A percentile compares a stretch with the other conserved stretches of the same genome.
phyloP scores from a whole-genome alignment of 1,140 invertebrate genomes.

The Lerema accius region DNA sequence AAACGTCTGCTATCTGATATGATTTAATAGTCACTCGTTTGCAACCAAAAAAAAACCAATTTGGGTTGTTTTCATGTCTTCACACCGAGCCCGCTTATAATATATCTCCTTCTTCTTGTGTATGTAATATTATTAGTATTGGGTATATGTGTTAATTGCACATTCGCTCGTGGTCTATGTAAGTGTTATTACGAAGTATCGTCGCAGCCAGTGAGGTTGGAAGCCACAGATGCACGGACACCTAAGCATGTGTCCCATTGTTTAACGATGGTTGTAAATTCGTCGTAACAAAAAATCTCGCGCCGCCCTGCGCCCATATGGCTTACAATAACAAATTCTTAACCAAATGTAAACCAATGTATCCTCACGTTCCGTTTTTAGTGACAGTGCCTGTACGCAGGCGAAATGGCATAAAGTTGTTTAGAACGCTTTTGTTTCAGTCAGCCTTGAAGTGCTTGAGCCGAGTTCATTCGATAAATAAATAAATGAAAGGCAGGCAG shows the following conservation, averaged over 20 bases:
- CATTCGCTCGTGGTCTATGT: no score
- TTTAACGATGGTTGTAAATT: conserved; percentile 72
- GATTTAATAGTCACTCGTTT: no score
- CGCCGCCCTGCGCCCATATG: conserved; percentile 73
- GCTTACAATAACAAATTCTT: conserved; percentile 81
- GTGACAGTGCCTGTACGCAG: conserved; percentile 57
- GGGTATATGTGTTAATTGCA: no score
- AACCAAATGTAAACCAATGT: conserved; percentile 79
- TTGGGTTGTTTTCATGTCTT: no score
- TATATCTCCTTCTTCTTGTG: no score
- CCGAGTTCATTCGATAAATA: conserved; percentile 50
- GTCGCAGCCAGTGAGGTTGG: background rate
- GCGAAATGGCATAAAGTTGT: conserved; percentile 69
- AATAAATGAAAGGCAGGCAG: conserved; percentile 31
- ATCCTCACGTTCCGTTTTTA: conserved; percentile 71
- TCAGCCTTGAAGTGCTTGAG: conserved; percentile 47
- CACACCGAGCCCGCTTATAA: no score
- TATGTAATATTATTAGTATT: no score
- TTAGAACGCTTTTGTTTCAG: conserved; percentile 67
- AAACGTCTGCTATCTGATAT: no score
- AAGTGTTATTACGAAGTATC: background rate
- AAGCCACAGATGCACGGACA: conserved; percentile 59
- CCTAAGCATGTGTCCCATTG: conserved; percentile 75
- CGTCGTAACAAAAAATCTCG: conserved; percentile 70
- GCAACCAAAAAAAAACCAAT: no score